These are phyloP conservation scores for Hipposideros armiger DNA, from an alignment of 2,113 vertebrate species.

Conservation along the genomic window DNA sequence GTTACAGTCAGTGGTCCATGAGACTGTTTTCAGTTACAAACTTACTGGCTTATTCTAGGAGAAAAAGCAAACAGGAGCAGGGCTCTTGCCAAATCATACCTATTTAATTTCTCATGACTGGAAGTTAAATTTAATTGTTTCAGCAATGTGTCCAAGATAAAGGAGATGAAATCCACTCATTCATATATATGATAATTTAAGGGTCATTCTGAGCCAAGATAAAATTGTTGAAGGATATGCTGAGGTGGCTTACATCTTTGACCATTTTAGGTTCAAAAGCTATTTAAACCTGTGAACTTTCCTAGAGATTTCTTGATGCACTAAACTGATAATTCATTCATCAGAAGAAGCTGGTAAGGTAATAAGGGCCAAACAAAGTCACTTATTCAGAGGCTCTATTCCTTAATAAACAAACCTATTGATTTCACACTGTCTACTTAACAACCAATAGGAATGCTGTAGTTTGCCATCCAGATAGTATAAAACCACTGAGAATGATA, in stretches of 20 bases:
- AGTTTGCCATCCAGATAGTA: not conserved
- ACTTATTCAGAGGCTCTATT: not conserved
- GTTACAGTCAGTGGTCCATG: not conserved
- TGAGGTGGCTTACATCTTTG: not conserved
- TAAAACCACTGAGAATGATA: conserved; percentile 33
- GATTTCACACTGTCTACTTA: conserved; percentile 40
- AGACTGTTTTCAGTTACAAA: conserved; percentile 12
- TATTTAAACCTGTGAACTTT: not conserved
- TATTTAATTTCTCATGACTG: not conserved
- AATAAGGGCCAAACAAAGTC: not conserved
- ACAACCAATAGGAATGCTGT: conserved; percentile 6
- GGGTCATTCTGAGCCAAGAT: conserved; percentile 3
- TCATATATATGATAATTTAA: not conserved
- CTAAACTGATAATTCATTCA: conserved; percentile 20
- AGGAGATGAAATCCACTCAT: not conserved
- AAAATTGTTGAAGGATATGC: not conserved
- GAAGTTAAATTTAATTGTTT: conserved; percentile 6
- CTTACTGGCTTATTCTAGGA: not conserved
- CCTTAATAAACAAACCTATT: conserved; percentile 14
- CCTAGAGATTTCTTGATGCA: not conserved
- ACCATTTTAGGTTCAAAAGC: not conserved
- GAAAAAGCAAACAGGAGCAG: not conserved
- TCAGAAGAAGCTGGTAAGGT: not conserved
- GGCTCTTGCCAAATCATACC: not conserved
- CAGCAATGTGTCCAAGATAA: not conserved